These are phyloP conservation scores for Pangasius djambal DNA, from an alignment of 2,797 vertebrate genomes.

Conservation along the genomic window DNA sequence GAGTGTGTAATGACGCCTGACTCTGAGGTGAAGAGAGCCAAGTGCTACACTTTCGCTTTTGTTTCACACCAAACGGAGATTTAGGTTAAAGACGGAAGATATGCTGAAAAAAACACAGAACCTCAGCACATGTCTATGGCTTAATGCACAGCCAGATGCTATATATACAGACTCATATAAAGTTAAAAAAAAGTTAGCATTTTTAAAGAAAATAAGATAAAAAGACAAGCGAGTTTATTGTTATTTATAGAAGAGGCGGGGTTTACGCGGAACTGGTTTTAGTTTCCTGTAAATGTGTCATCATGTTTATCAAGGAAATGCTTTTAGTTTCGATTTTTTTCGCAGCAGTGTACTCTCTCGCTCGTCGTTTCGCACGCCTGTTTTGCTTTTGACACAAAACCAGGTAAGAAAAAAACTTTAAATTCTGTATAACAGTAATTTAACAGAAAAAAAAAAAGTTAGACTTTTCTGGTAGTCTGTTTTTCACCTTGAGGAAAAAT, in stretches of 20 bases:
- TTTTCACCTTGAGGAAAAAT: not conserved
- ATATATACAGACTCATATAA: not conserved
- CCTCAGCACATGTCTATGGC: not conserved
- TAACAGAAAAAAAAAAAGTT: not conserved
- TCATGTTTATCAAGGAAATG: not conserved
- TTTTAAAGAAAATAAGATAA: not conserved
- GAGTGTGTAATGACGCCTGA: accelerated
- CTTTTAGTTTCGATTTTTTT: not conserved
- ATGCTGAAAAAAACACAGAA: not conserved
- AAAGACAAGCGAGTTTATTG: too few relatives aligned
- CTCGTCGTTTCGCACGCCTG: not conserved
- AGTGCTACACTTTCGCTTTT: slow-evolving; percentile 70
- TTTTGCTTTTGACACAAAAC: not conserved
- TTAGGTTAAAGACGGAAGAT: not conserved
- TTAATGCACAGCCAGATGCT: not conserved
- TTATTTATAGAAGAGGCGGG: not conserved
- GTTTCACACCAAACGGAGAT: slow-evolving; percentile 47
- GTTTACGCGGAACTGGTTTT: not conserved
- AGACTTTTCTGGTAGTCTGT: not conserved
- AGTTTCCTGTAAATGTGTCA: not conserved
- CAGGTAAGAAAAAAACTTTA: not conserved
- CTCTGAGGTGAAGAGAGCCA: accelerated
- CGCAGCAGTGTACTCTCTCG: slow-evolving; percentile 18
- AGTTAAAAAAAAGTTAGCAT: not conserved
- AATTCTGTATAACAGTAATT: not conserved